Percentiles rank a stretch among this genome's conserved stretches.
phyloP scores from a whole-genome alignment of 2,888 invertebrate genomes.

The Leptinotarsa haldemani region DNA sequence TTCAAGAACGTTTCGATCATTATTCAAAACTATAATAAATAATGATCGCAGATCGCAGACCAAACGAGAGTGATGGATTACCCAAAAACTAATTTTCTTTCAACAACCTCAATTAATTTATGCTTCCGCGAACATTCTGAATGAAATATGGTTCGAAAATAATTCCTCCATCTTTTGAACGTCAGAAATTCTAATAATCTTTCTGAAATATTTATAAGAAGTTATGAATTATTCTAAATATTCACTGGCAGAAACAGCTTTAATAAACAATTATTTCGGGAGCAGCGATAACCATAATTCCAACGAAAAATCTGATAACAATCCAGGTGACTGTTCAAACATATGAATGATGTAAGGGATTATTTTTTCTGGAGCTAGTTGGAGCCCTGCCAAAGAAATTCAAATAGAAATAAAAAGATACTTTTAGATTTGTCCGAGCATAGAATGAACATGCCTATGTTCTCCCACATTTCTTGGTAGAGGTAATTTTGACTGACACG shows the following conservation, averaged over 20 bases:
- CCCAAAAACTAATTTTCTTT: slow-evolving; percentile 3
- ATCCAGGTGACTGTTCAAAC: slow-evolving; percentile 11
- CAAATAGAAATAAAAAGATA: slow-evolving; percentile 11
- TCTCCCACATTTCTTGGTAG: slow-evolving; percentile 16
- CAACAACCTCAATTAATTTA: slow-evolving; percentile 5
- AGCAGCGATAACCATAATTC: neutral
- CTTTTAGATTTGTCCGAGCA: slow-evolving; percentile 10
- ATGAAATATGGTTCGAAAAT: slow-evolving; percentile 2
- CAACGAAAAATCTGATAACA: neutral
- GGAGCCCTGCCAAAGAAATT: neutral
- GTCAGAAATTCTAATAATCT: slow-evolving; percentile 3
- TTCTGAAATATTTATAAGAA: neutral
- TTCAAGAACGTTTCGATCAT: neutral
- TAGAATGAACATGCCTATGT: neutral
- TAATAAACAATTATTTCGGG: neutral
- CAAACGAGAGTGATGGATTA: neutral
- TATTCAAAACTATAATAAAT: neutral
- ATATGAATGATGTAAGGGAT: neutral
- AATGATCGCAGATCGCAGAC: neutral
- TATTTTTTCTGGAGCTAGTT: neutral
- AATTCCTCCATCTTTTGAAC: slow-evolving; percentile 9
- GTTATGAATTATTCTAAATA: neutral
- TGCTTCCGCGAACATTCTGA: neutral
- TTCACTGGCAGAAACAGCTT: neutral
- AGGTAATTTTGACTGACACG: slow-evolving; percentile 12